Base-by-base conservation (phyloP, 2,113 vertebrate genomes). In the Aspidoscelis tigris region DNA sequence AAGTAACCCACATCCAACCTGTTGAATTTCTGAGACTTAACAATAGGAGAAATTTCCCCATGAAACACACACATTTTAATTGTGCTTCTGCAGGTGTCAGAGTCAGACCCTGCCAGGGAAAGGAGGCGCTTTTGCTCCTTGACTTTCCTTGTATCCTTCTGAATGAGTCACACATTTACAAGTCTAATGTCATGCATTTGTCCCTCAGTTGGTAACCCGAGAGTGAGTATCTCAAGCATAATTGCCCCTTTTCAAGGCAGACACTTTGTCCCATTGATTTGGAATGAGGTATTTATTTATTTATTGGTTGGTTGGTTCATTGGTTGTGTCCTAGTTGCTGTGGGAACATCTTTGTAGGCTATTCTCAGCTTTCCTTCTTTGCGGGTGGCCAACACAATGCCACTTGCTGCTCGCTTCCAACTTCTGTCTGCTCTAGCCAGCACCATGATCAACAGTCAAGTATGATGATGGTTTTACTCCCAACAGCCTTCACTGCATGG, bases 121-220 rank as follows among this genome's bases (percentile, higher is more conserved):
- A 64, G 70, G 24, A 74, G 64, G 24, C 24, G 47, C 73, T 81
- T 55, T 22, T 24, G 9, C 70, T 61, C 80, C 80, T 9, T 70
- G 33, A 39, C 43, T 33, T 22, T 50, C 53, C 41, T n/a, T 7
- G 21, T 55, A 41, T 41, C 73, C 21, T 64, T 55, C n/a, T 8
- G 73, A 53, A 69, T 83, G 82, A 76, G 82, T 43, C 82, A 83
- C 74, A 76, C 82, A 76, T 83, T 77, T 83, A 77, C 44, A 83
- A 83, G 69, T 76, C 82, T 55, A 76, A 69, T 77, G 82, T 76
- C 61, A 83, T 76, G 33, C 43, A 55, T 75, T 53, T 83, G 75
- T 61, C 65, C 41, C 50, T 78, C 26, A 33, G 66, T 20, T 39
- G 80, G 78, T 4, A 81, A 83, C 2, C n/a, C 22, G 75, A 72